These are phyloP conservation scores for Halichoeres trimaculatus DNA, from an alignment of 2,113 vertebrate genomes.

Conservation along the genomic window DNA sequence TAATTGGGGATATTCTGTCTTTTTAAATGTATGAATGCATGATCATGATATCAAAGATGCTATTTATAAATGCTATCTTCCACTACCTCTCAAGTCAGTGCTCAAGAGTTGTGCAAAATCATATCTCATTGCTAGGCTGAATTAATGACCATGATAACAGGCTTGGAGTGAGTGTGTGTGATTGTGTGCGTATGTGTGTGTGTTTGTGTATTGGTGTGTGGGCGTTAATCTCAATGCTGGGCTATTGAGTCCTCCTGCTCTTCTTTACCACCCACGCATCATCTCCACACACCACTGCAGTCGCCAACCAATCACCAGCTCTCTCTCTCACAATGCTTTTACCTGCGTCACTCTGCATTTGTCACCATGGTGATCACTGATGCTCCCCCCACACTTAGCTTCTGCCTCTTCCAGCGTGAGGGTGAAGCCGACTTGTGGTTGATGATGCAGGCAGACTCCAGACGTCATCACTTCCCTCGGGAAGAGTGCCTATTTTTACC, in stretches of 20 bases:
- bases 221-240: constrained; percentile 44
- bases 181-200: no score
- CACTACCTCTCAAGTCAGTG: constrained; percentile 48
- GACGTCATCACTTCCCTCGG: constrained; percentile 76
- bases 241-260: constrained; percentile 52
- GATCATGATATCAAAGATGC: constrained; percentile 48
- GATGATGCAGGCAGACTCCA: constrained; percentile 76
- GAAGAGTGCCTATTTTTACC: constrained; percentile 80
- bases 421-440: constrained; percentile 56
- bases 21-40: constrained; percentile 35
- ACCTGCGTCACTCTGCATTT: constrained; percentile 78
- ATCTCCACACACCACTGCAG: constrained; percentile 35
- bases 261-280: constrained; percentile 57
- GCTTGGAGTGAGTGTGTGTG: constrained; percentile 38
- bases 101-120: constrained; percentile 50
- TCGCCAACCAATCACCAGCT: constrained; percentile 65
- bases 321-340: constrained; percentile 48
- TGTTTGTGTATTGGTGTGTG: background rate
- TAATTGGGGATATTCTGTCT: constrained; percentile 9
- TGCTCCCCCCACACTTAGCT: constrained; percentile 64
- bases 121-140: constrained; percentile 45
- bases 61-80: constrained; percentile 49
- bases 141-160: constrained; percentile 57
- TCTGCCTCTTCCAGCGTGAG: constrained; percentile 48
- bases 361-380: constrained; percentile 77